Conservation (phyloP, 2,888 invertebrate species). For the Phrixothrix hirtus region DNA sequence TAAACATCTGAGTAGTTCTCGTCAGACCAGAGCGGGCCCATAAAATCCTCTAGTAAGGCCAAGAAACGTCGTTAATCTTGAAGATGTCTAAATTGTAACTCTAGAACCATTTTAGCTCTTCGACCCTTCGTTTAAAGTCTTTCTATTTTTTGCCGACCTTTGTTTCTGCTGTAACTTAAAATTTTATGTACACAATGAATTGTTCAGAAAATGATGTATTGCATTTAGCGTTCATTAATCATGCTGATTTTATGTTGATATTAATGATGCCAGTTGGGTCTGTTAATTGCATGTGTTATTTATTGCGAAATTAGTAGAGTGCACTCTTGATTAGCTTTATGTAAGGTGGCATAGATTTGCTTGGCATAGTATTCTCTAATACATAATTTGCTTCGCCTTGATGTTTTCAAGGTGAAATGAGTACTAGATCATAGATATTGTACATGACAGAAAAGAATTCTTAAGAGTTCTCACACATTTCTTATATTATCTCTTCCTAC, state of each 20-base stretch:
- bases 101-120: conserved; percentile 40
- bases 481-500: neutral
- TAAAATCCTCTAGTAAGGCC: conserved; percentile 40
- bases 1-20: conserved; percentile 27
- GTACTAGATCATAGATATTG: neutral
- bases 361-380: conserved; percentile 10
- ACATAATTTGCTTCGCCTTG: conserved; percentile 3
- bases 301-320: conserved; percentile 31
- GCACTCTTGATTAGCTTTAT: conserved; percentile 10
- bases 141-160: conserved; percentile 19
- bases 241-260: conserved; percentile 35
- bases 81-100: conserved; percentile 47
- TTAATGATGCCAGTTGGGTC: conserved; percentile 41
- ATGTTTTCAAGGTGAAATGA: neutral
- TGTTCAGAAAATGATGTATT: conserved; percentile 35
- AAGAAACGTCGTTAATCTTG: conserved; percentile 47
- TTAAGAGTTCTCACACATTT: neutral
- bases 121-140: conserved; percentile 39
- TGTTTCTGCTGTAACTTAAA: no score
- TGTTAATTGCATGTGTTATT: conserved; percentile 43
- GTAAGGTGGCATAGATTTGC: conserved; percentile 1
- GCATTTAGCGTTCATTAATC: conserved; percentile 45
- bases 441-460: neutral
- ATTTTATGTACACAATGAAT: conserved; percentile 40
- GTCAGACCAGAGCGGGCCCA: conserved; percentile 20